Evolutionary conservation across 2,797 vertebrate species (phyloP), one percentile per base, ranked within the genome.

Genomic region (Anas bahamensis): DNA sequence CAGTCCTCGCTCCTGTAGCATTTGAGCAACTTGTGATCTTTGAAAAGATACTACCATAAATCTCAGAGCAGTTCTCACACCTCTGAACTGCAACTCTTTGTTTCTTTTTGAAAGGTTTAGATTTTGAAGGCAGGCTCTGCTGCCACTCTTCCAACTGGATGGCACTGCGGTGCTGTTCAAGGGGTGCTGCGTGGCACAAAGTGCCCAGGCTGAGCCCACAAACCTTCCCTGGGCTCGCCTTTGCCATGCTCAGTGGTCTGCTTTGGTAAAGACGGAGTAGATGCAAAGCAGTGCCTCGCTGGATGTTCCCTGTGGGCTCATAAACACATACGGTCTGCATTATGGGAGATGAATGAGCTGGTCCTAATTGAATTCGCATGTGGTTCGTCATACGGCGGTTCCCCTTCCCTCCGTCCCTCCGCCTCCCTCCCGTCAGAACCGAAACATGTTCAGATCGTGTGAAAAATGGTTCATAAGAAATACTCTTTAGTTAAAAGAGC

Each of bases 81-180:
- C 48, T 48, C 48, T 13, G 48, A 59, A 16, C 52, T 0, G 0
- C 0, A 2, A 5, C 44, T 80, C 29, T 52, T 35, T 10, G 35
- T 71, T 71, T 41, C 48, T 6, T 13, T 55, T n/a, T 57, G 16
- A 17, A 28, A 19, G 31, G 26, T 12, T 66, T 17, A 46, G 66
- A 9, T 57, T 69, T 42, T 22, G 18, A 35, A 42, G 26, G 76
- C 19, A 19, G 11, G 52, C 31, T 22, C 29, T 39, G 17, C 44
- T 24, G 1, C 31, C 18, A 4, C 71, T 18, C 19, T 41, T 31
- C 39, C 31, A 1, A 0, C 2, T 3, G 1, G 52, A 22, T 0
- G 0, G 33, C 64, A n/a, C 44, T 9, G 1, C 0, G 0, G 56
- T n/a, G 50, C 72, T 33, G 31, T 42, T 26, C 4, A 2, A 22